A percentile compares a stretch with the other conserved stretches of the same genome.
Evolutionary conservation across 23 tunicate genomes (phyloP).

Genomic region (Oikopleura albicans): DNA sequence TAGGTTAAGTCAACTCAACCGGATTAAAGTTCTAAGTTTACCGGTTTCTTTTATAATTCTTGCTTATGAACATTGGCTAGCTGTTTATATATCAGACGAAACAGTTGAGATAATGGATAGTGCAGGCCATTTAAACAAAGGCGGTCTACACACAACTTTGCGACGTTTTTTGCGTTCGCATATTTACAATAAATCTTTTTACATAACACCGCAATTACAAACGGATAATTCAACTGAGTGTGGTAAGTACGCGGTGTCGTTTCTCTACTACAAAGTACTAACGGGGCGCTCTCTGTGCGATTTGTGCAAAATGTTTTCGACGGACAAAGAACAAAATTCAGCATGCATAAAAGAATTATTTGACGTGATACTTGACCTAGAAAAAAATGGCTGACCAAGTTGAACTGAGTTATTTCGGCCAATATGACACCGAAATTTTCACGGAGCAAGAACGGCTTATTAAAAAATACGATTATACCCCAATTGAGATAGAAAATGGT

Average conservation of each 20-base stretch:
- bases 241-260: not conserved
- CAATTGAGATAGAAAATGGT: too few species aligned
- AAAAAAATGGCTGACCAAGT: not conserved
- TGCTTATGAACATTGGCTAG: not conserved
- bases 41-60: not conserved
- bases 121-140: not conserved
- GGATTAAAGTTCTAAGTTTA: not conserved
- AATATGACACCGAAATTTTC: not conserved
- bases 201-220: not conserved
- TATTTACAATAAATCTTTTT: not conserved
- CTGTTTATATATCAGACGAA: not conserved
- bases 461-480: too few species aligned
- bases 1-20: not conserved
- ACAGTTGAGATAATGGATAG: not conserved
- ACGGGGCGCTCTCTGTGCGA: not conserved
- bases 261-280: not conserved
- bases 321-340: not conserved
- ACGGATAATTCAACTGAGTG: not conserved
- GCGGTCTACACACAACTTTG: not conserved
- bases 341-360: not conserved
- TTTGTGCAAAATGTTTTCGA: not conserved
- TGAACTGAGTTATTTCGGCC: too few species aligned
- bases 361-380: not conserved
- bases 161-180: not conserved
- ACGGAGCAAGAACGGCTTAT: too few species aligned